These are phyloP conservation scores for Sylvietta virens DNA, from an alignment of 2,113 vertebrate species.

Conservation along the genomic window DNA sequence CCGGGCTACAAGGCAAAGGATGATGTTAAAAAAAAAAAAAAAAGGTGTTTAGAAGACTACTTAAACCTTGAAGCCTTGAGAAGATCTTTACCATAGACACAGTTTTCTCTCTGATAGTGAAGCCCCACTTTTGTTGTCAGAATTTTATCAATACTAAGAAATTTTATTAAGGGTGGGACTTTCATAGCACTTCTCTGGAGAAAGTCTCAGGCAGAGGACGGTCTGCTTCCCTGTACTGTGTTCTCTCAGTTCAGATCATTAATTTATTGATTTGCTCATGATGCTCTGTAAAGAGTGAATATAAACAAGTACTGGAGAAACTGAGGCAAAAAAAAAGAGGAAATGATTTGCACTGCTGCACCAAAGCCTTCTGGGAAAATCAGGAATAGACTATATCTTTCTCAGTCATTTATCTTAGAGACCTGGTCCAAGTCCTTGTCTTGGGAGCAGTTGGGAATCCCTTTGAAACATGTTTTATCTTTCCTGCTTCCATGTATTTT, in stretches of 20 bases:
- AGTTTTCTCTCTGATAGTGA: neutral
- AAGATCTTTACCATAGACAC: neutral
- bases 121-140: neutral
- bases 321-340: neutral
- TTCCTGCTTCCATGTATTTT: neutral
- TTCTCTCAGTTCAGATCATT: neutral
- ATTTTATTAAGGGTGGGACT: neutral
- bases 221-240: neutral
- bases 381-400: neutral
- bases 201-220: neutral
- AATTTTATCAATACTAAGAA: neutral
- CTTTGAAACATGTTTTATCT: neutral
- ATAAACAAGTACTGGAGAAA: neutral
- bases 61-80: neutral
- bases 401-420: neutral
- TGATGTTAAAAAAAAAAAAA: neutral
- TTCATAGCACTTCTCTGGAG: neutral
- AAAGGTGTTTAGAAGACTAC: neutral
- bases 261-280: neutral
- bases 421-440: neutral
- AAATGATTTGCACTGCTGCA: neutral
- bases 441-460: neutral
- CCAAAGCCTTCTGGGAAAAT: neutral
- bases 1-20: neutral
- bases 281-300: neutral